These are phyloP conservation scores for Buceros bicornis DNA, from an alignment of 2,797 vertebrate genomes.

Conservation along the genomic window DNA sequence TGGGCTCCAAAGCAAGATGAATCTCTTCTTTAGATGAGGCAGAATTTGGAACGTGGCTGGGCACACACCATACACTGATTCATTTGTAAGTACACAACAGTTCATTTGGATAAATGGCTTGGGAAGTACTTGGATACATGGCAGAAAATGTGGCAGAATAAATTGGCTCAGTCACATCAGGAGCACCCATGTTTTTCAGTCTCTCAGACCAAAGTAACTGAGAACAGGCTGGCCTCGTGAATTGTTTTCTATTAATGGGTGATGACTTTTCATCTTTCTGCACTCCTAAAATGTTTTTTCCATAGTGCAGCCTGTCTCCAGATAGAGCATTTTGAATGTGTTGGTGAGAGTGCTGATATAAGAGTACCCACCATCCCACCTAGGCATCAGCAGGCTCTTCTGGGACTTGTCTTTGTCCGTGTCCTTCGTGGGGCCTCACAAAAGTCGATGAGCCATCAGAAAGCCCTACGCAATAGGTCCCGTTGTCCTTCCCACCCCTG, in stretches of 20 bases:
- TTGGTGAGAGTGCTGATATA: background rate
- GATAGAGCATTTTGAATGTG: accelerated
- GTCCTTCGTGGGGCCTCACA: background rate
- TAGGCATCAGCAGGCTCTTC: background rate
- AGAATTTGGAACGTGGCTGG: background rate
- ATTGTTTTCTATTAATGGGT: background rate
- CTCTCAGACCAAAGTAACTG: background rate
- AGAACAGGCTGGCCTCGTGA: background rate
- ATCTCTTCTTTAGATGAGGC: background rate
- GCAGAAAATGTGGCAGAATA: background rate
- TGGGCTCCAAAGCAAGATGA: background rate
- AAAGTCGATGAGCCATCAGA: background rate
- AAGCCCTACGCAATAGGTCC: background rate
- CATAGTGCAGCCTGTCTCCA: background rate
- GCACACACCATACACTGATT: background rate
- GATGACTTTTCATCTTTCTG: background rate
- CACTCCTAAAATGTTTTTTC: background rate
- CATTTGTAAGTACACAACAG: background rate
- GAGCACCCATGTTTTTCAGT: background rate
- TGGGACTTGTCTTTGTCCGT: background rate
- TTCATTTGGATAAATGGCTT: background rate
- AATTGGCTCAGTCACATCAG: background rate
- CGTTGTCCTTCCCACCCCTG: background rate
- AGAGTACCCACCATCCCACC: background rate
- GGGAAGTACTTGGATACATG: background rate